Evolutionary conservation across 1,140 invertebrate genomes (phyloP), one percentile per base, ranked within the genome.

Genomic region (Hyles vespertilio): DNA sequence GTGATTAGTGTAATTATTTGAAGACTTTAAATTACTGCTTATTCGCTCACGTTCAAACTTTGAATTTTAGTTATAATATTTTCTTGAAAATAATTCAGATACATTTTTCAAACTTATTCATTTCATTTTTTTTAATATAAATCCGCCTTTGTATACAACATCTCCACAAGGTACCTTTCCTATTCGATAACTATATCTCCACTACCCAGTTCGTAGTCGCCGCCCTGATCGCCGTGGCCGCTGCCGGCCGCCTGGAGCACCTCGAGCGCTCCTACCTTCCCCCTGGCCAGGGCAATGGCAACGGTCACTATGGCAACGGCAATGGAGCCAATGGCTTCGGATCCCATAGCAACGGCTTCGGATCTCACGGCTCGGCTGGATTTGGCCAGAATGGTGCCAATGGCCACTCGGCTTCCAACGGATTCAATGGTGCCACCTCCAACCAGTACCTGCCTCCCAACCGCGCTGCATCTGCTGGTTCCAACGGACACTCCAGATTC

Each of bases 401-500:
- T n/a, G 45, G 56, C 40, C 58, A 36, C 10, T 32, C 34, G 47
- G 59, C 40, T 47, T 5, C 32, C 6, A 9, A 22, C 33, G 59
- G 32, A n/a, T 79, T 71, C 52, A 51, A 65, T 52, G 72, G 62
- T 54, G 79, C 77, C 10, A 76, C 71, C 8, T 79, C 71, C 33
- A 86, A 83, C 66, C 77, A 85, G 54, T 88, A 88, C 60, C 65
- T 88, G 40, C 83, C 85, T 33, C 85, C 85, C 56, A 58, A 81
- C 49, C 79, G 79, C 7, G 74, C 67, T 56, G 52, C 77, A 44
- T 77, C 81, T 52, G 70, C 32, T 48, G 54, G 67, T 32, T 64
- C 73, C 32, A 70, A 62, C 43, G 64, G 69, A 22, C 60, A 56
- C 4, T 52, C 33, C 32, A 51, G 57, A 8, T 67, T 65, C 22